Percentiles rank a stretch among this genome's conserved stretches.
phyloP scores from a whole-genome alignment of 2,888 invertebrate genomes.

The Temnothorax rugatulus region DNA sequence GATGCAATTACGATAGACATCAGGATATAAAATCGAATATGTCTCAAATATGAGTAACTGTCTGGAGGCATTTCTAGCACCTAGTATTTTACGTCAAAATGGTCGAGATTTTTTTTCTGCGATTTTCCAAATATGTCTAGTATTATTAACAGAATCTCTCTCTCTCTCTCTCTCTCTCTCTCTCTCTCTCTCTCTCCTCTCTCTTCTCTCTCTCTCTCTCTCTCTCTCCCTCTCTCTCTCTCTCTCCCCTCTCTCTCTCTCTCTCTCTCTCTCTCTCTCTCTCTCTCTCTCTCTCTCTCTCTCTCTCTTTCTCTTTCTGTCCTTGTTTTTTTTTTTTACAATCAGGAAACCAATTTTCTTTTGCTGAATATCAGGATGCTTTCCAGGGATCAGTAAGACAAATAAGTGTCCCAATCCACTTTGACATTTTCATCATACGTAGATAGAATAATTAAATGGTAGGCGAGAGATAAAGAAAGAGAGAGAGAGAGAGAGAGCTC shows the following conservation, averaged over 20 bases:
- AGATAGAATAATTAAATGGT: slow-evolving; percentile 14
- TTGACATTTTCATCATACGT: slow-evolving; percentile 6
- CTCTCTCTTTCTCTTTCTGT: no score
- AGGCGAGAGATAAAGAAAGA: background rate
- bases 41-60: slow-evolving; percentile 13
- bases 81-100: background rate
- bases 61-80: background rate
- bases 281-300: no score
- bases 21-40: slow-evolving; percentile 4
- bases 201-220: no score
- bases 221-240: no score
- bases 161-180: no score
- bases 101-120: background rate
- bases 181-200: no score
- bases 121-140: background rate
- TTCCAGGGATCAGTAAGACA: background rate
- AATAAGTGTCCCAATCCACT: background rate
- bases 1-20: background rate
- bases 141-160: background rate
- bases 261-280: no score
- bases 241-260: no score
- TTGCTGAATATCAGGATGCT: background rate
- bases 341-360: background rate
- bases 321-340: background rate
- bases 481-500: background rate